Percentiles rank a stretch among this genome's conserved stretches.
Conservation (phyloP, 1,140 invertebrate species). For the Drosophila watanabei region DNA sequence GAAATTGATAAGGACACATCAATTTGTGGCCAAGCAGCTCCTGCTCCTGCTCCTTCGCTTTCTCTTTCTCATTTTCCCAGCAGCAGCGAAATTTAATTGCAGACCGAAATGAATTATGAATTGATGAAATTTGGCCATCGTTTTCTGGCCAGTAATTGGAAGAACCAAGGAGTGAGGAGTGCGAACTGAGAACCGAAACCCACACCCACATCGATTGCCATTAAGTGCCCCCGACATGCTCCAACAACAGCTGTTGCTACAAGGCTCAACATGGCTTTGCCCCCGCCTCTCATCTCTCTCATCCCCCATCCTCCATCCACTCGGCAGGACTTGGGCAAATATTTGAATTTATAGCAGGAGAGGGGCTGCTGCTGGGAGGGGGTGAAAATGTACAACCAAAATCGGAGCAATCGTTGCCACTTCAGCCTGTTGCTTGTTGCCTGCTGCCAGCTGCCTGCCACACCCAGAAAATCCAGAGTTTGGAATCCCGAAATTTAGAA, state of each 20-base stretch:
- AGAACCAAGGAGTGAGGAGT: neutral
- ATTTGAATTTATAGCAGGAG: constrained; percentile 66
- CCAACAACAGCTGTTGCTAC: constrained; percentile 78
- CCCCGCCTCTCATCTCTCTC: too few relatives aligned
- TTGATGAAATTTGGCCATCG: constrained; percentile 40
- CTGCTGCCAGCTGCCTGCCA: neutral
- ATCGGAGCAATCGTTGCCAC: constrained; percentile 34
- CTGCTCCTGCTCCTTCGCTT: neutral
- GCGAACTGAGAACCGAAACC: neutral
- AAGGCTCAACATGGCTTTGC: constrained; percentile 64
- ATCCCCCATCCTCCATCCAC: neutral
- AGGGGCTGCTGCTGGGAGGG: neutral
- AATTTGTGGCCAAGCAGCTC: constrained; percentile 43
- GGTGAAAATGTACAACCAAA: constrained; percentile 43
- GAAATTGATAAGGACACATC: constrained; percentile 74
- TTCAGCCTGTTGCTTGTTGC: constrained; percentile 42
- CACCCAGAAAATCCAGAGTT: constrained; percentile 20
- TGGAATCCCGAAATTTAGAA: constrained; percentile 1
- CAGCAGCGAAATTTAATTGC: constrained; percentile 64
- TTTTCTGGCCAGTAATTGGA: constrained; percentile 38
- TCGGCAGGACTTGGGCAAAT: constrained; percentile 49
- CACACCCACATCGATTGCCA: constrained; percentile 20
- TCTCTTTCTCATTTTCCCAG: neutral
- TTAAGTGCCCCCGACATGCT: constrained; percentile 67
- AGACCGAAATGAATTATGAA: constrained; percentile 44